Base-by-base conservation (phyloP, 1,140 invertebrate genomes). In the Drosophila repletoides region DNA sequence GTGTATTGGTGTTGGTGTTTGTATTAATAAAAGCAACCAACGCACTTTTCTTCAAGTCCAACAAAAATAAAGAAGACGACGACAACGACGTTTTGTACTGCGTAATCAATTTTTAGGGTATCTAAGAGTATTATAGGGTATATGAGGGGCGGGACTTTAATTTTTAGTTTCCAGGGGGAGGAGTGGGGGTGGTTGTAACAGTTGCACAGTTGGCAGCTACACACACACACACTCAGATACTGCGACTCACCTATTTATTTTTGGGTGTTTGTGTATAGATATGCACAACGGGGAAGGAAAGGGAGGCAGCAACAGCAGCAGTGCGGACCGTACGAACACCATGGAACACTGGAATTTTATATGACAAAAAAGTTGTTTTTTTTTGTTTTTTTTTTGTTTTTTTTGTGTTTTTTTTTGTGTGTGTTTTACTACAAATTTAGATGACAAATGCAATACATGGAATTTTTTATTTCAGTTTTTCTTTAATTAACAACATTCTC, bases 21-120 rank as follows among this genome's bases (percentile, higher is more conserved):
- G 73, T 84, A 84, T 84, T 84, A 84, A 79, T 84, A 84, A 84
- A 84, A 84, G 79, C 79, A 83, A 83, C 79, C 79, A 74, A 83
- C 79, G 79, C 79, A 83, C 84, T 86, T 86, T 84, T 77, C 64
- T 67, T 79, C 52, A 74, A 64, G 69, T 40, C 67, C 59, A 72
- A 81, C 73, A 66, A 80, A 80, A 71, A 48, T 12, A 17, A 61
- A 60, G 36, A 24, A 52, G 48, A 66, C 55, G 46, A 59, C 61
- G 22, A 66, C 41, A 58, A 31, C 12, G 48, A 38, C 34, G 28
- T 61, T 61, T 41, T 71, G 21, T 68, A 86, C 80, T 86, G 79
- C 79, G 80, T 86, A 84, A 84, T 84, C 79, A 84, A 75, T 68
- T 84, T 81, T 81, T 76, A 46, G 31, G 72, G 55, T 26, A 53